Evolutionary conservation across 2,888 invertebrate species (phyloP), one percentile per base, ranked within the genome.

Genomic region (Tolmerus cingulatus): DNA sequence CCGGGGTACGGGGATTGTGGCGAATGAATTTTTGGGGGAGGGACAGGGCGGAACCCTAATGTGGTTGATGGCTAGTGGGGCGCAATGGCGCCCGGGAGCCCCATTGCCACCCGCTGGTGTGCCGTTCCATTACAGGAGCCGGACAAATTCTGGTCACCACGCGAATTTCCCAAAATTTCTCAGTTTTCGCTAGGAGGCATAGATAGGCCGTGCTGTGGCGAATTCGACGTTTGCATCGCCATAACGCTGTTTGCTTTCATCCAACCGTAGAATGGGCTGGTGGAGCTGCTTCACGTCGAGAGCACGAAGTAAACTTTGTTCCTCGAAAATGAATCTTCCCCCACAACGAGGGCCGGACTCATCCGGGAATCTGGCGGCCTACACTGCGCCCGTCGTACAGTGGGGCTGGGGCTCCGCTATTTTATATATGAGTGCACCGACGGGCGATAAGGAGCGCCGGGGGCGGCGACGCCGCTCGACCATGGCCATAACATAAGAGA

Each of bases 201-300:
- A 55, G 37, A 85, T 74, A 85, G 74, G 74, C 74, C 37, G 37
- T 76, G 23, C 79, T 34, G 76, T 8, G 76, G 76, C 76, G 74
- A 74, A 74, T 85, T 85, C 82, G 74, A 66, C 82, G 74, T 85
- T 74, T 43, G 74, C 85, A 74, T 40, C 43, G 27, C 74, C 81
- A 74, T 87, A 87, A 87, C 87, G 74, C 74, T 87, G 87, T 87
- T 87, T 87, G 87, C 82, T 87, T 87, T 87, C 87, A 66, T 79
- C 78, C 87, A 79, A 87, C 74, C 87, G 87, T 87, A 66, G 79
- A 87, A 82, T 87, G 66, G 82, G 46, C 34, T 84, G 46, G 19
- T 37, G 37, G n/a, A 5, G n/a, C 46, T 43, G 46, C 82, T 74
- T 74, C 46, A 43, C 81, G 74, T 23, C 34, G 81, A 57, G 81